Evolutionary conservation across 2,888 invertebrate species (phyloP), one percentile per base, ranked within the genome.

Genomic region (Synanthedon tipuliformis): DNA sequence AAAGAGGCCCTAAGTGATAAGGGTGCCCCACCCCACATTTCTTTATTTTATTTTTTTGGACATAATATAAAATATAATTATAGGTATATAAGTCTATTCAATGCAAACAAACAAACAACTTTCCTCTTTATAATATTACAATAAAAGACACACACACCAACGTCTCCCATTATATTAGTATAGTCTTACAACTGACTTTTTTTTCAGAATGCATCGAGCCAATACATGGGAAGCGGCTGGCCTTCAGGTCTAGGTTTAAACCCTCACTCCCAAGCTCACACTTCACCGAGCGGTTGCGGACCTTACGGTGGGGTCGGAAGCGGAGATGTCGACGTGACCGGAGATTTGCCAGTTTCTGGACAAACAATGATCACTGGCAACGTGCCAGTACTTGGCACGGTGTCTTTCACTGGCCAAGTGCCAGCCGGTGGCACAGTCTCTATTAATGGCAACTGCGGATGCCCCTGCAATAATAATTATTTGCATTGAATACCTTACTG

Each of bases 321-420:
- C 12, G 49, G 49, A 8, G 16, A 49, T 3, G 12, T 49, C 3
- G 49, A 12, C 4, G 49, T 49, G 11, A 10, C 16, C 16, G 49
- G 49, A 3, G 8, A 13, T 7, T 15, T 49, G 12, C 16, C 49
- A 12, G 49, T 49, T 7, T 15, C 16, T 8, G 73, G 71, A 23
- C 54, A 57, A 52, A 66, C 71, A 15, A 50, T 56, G 13, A 61
- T 73, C 41, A 58, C 60, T 41, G 72, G 72, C 40, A 61, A 63
- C 48, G 66, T 72, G 12, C 71, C 71, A 7, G 64, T 71, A 41
- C 51, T 64, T 40, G 71, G 71, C 50, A 62, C 61, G 15, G 69
- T 73, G 1, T 45, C 57, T 40, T 70, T 68, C 56, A 53, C 56
- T 5, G 73, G 73, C 0, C 56, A 56, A 4, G 56, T 73, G 11